Evolutionary conservation across 23 tunicate species (phyloP).

Genomic region (Diplosoma virens): DNA sequence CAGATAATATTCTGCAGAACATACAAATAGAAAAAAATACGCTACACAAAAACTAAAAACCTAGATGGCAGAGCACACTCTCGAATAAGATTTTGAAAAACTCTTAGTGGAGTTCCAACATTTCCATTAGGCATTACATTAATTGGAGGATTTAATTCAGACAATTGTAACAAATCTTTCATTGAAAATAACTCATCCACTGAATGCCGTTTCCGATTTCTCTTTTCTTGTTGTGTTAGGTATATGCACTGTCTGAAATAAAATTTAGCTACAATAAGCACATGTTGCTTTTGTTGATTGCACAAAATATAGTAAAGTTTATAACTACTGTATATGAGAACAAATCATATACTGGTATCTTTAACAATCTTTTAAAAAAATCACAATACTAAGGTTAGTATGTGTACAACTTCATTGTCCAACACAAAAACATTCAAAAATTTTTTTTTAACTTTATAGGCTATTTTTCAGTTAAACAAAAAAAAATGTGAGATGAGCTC

Average conservation of each 20-base stretch:
- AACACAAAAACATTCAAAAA: no score
- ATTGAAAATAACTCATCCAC: slow-evolving; percentile 26
- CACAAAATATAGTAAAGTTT: background rate
- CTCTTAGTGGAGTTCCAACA: slow-evolving; percentile 69
- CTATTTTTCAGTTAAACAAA: no score
- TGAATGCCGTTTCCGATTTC: slow-evolving; percentile 31
- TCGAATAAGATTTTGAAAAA: slow-evolving; percentile 42
- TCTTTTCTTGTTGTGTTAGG: slow-evolving; percentile 27
- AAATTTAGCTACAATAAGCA: no score
- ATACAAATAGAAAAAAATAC: no score
- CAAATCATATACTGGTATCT: no score
- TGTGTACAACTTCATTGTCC: no score
- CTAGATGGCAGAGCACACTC: slow-evolving; percentile 62
- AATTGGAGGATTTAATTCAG: slow-evolving; percentile 72
- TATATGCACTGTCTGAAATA: background rate
- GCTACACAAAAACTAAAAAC: slow-evolving; percentile 18
- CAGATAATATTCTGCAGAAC: no score
- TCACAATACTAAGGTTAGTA: no score
- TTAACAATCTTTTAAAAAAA: no score
- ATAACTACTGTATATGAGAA: background rate
- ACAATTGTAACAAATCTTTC: slow-evolving; percentile 49
- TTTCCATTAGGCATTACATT: slow-evolving; percentile 83
- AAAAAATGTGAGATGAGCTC: no score
- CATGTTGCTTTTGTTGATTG: background rate
- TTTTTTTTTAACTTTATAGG: no score